phyloP scores from a whole-genome alignment of 2,888 invertebrate genomes.

The Drosophila engyochracea region DNA sequence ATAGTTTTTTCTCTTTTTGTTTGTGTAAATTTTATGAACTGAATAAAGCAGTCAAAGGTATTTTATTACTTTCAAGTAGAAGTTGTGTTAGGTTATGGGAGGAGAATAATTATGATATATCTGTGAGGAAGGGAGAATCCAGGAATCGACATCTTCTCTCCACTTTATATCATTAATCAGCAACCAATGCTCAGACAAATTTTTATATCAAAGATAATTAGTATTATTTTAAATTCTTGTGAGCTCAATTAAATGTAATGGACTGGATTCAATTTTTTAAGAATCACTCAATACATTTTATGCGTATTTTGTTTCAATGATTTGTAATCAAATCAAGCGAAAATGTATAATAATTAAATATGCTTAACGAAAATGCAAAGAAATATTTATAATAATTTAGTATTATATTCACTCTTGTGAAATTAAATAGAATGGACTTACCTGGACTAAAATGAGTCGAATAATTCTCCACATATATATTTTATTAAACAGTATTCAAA shows the following conservation, averaged over 20 bases:
- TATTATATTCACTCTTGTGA: neutral
- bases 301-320: neutral
- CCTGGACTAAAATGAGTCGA: neutral
- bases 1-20: conserved; percentile 15
- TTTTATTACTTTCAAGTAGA: neutral
- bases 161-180: neutral
- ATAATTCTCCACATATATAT: neutral
- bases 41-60: neutral
- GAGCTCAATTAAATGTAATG: neutral
- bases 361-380: too few relatives aligned
- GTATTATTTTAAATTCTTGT: neutral
- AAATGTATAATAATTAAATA: neutral
- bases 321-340: neutral
- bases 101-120: neutral
- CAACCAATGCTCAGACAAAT: neutral
- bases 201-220: neutral
- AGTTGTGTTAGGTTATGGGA: neutral
- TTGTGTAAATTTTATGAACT: neutral
- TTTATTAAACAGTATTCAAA: neutral
- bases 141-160: neutral
- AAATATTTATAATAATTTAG: neutral
- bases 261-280: neutral
- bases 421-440: too few relatives aligned
- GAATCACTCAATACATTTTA: neutral
- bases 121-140: neutral